Evolutionary conservation across 2,797 vertebrate species (phyloP).

Genomic region (Characodon lateralis): DNA sequence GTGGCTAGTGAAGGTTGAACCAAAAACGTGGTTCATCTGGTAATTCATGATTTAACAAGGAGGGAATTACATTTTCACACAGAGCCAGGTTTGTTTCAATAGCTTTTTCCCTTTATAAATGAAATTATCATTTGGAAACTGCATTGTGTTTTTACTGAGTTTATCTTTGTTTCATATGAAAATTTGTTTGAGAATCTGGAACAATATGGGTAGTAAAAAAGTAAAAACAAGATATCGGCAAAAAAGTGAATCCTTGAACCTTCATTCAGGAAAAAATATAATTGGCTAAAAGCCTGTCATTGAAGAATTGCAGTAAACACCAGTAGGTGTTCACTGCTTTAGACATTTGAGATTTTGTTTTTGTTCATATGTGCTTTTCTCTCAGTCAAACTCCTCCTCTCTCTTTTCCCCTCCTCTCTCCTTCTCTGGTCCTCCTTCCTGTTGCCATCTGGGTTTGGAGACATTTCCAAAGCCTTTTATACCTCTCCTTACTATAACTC

Average conservation of each 20-base stretch:
- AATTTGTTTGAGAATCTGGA: neutral
- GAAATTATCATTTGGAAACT: neutral
- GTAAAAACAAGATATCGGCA: too few relatives aligned
- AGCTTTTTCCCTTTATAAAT: neutral
- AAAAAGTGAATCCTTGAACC: neutral
- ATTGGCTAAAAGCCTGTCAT: neutral
- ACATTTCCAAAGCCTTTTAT: conserved; percentile 54
- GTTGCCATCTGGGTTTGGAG: conserved; percentile 50
- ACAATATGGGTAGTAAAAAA: neutral
- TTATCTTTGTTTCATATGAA: too few relatives aligned
- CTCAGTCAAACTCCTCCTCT: conserved; percentile 22
- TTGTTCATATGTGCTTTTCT: neutral
- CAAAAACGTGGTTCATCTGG: neutral
- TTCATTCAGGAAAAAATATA: neutral
- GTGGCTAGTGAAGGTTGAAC: neutral
- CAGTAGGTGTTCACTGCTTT: neutral
- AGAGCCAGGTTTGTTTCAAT: neutral
- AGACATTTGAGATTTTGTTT: neutral
- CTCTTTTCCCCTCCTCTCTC: conserved; percentile 27
- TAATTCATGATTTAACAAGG: neutral
- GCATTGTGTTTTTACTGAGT: neutral
- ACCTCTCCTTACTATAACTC: conserved; percentile 55
- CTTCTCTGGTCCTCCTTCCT: conserved; percentile 49
- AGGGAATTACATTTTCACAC: neutral
- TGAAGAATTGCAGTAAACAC: neutral